A percentile compares a stretch with the other conserved stretches of the same genome.
Evolutionary conservation across 1,140 invertebrate genomes (phyloP).

Genomic region (Zaprionus ghesquierei): DNA sequence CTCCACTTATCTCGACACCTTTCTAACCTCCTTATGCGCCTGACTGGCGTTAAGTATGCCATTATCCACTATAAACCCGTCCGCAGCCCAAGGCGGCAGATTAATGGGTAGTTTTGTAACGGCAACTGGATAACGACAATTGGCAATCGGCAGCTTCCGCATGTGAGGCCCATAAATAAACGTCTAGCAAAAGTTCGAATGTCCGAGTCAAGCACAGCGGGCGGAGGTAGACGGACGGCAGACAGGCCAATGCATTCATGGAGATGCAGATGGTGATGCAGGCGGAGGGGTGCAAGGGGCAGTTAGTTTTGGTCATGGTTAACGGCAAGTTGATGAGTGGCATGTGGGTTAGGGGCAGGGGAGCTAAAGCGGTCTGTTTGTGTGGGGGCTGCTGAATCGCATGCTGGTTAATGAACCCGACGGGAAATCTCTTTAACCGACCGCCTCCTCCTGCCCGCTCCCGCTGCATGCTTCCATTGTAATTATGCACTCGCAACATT

Average conservation of each 20-base stretch:
- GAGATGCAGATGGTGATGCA: background rate
- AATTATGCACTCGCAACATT: constrained; percentile 63
- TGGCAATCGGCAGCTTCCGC: constrained; percentile 63
- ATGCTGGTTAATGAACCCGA: constrained; percentile 67
- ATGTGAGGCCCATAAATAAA: constrained; percentile 63
- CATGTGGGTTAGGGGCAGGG: background rate
- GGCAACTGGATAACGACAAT: constrained; percentile 35
- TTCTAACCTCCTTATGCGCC: background rate
- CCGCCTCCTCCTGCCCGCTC: constrained; percentile 4
- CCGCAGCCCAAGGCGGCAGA: constrained; percentile 28
- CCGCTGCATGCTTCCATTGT: constrained; percentile 66
- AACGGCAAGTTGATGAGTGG: background rate
- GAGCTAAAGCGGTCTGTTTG: background rate
- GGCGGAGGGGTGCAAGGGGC: background rate
- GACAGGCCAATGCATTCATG: background rate
- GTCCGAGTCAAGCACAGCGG: constrained; percentile 2
- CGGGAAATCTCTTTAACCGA: constrained; percentile 28
- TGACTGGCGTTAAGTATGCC: background rate
- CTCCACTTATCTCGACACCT: background rate
- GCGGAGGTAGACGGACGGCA: background rate
- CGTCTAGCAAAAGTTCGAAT: constrained; percentile 23
- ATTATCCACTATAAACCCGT: constrained; percentile 11
- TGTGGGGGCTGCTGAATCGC: constrained; percentile 13
- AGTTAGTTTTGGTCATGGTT: background rate
- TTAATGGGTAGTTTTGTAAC: constrained; percentile 53